Percentiles rank a stretch among this genome's conserved stretches.
These are phyloP conservation scores for Pseudotriccus pelzelni DNA, from an alignment of 2,797 vertebrate genomes.

Conservation along the genomic window DNA sequence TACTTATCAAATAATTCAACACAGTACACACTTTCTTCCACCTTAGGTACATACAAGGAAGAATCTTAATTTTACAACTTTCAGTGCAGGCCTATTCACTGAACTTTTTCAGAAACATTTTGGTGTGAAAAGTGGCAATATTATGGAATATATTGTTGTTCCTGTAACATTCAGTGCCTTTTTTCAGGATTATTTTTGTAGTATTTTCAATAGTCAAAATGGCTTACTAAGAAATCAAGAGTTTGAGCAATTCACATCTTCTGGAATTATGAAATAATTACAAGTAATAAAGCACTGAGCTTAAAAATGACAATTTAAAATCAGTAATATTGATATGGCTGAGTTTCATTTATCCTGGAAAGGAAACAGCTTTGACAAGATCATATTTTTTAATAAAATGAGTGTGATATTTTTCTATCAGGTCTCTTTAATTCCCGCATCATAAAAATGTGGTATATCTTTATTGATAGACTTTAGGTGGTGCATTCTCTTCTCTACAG, in stretches of 20 bases:
- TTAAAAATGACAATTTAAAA: conserved; percentile 36
- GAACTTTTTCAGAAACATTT: not conserved
- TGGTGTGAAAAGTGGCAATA: not conserved
- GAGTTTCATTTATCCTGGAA: conserved; percentile 44
- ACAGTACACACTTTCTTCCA: not conserved
- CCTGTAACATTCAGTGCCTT: not conserved
- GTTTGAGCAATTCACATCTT: not conserved
- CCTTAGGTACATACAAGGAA: not conserved
- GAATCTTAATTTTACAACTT: not conserved
- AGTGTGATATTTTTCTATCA: conserved; percentile 48
- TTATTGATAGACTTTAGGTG: conserved; percentile 57
- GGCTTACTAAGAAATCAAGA: not conserved
- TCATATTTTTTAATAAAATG: conserved; percentile 50
- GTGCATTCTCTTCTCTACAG: conserved; percentile 40
- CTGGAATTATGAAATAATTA: conserved; percentile 63
- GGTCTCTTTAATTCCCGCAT: conserved; percentile 45
- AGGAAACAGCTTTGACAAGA: conserved; percentile 46
- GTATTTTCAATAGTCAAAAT: not conserved
- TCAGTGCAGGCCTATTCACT: not conserved
- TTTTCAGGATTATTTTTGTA: not conserved
- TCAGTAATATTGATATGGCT: conserved; percentile 41
- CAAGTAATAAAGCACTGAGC: conserved; percentile 46
- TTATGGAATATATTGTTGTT: not conserved
- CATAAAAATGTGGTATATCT: conserved; percentile 60
- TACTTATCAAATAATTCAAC: not conserved